Evolutionary conservation across 2,113 vertebrate genomes (phyloP), one percentile per base, ranked within the genome.

Genomic region (Semicossyphus pulcher): DNA sequence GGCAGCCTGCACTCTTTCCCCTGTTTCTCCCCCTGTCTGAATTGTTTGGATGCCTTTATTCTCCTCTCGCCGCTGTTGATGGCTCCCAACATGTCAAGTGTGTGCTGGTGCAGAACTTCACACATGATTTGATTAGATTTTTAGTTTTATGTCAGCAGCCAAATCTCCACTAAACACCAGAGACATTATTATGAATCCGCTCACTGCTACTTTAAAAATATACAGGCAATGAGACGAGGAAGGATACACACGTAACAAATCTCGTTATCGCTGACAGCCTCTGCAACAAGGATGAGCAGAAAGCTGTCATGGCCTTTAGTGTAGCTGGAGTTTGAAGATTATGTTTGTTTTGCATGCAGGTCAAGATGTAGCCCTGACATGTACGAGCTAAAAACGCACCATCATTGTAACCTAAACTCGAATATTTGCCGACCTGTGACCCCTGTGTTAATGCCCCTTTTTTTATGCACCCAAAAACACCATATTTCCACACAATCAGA

Each of bases 41-140:
- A 60, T 64, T 77, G 60, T 78, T 78, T 61, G 47, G 56, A 69
- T 60, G 66, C 54, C 48, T 51, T 64, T 70, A 45, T 62, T 73
- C 26, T 15, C 11, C 47, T 32, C 45, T 28, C 48, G 53, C 32
- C 25, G 51, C 58, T 47, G 4, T n/a, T 26, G 62, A 47, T 11
- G 26, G 4, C 64, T 68, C 37, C 34, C 5, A 73, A 65, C 62
- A 49, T 41, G 21, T 36, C 36, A 15, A 42, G 49, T 14, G 58
- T 31, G 34, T 23, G 29, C 25, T n/a, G 25, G 14, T 44, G 69
- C 44, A 57, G 28, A 47, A 28, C 61, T 48, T 61, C 56, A 76
- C 44, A 58, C 54, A 32, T 42, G 51, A 47, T 57, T 53, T 36
- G 16, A 56, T 69, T 72, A 20, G 48, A 64, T 60, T 68, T n/a